Conservation (phyloP, 2,113 vertebrate species). For the Actinemys pallida region DNA sequence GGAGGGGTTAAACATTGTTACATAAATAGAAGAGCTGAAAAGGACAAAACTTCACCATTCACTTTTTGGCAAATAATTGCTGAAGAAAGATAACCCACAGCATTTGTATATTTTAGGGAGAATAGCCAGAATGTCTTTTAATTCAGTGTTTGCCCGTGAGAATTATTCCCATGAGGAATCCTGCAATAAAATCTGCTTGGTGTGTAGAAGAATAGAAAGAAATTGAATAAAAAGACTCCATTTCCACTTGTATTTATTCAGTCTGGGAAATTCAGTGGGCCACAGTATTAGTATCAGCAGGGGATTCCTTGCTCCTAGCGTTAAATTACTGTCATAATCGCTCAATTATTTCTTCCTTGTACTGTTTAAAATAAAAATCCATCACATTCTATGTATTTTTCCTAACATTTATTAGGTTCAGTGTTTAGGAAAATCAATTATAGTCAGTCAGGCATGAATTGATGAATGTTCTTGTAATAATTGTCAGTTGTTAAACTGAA, state of each 20-base stretch:
- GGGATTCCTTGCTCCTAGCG: conserved; percentile 90
- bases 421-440: conserved; percentile 93
- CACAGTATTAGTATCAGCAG: conserved; percentile 87
- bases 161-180: conserved; percentile 83
- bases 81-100: conserved; percentile 67
- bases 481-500: conserved; percentile 88
- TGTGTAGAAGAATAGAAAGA: conserved; percentile 85
- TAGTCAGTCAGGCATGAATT: conserved; percentile 88
- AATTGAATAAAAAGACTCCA: conserved; percentile 90
- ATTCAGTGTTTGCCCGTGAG: conserved; percentile 82
- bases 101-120: conserved; percentile 68
- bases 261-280: conserved; percentile 89
- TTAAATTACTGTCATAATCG: conserved; percentile 93
- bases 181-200: conserved; percentile 84
- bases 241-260: conserved; percentile 89
- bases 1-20: conserved; percentile 74
- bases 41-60: conserved; percentile 42
- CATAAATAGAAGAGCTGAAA: conserved; percentile 62
- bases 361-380: conserved; percentile 91
- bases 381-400: conserved; percentile 86
- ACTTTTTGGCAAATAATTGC: conserved; percentile 63
- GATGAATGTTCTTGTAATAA: conserved; percentile 91
- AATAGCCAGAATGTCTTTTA: conserved; percentile 80
- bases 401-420: conserved; percentile 89
- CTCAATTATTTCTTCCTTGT: conserved; percentile 91